A percentile compares a stretch with the other conserved stretches of the same genome.
Conservation (phyloP, 2,113 vertebrate genomes). For the Xyrauchen texanus region DNA sequence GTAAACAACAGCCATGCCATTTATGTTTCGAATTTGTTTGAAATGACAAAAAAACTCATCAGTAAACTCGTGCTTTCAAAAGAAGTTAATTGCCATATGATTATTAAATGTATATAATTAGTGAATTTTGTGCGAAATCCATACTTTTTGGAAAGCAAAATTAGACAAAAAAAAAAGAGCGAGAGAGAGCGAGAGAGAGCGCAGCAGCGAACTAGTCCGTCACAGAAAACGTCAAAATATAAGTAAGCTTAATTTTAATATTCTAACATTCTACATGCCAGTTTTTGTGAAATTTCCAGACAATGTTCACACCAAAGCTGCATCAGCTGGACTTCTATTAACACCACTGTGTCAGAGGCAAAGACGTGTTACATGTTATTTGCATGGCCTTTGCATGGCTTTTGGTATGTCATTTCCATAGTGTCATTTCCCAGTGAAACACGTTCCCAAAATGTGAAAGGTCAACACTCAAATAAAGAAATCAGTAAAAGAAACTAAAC, state of each 20-base stretch:
- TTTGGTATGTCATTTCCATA: too few relatives aligned
- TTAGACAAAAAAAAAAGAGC: too few relatives aligned
- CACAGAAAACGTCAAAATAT: too few relatives aligned
- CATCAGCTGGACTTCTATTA: slow-evolving; percentile 75
- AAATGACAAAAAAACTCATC: neutral
- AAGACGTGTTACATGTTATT: slow-evolving; percentile 72
- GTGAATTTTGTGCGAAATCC: too few relatives aligned
- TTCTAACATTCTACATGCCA: too few relatives aligned
- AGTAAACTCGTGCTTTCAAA: neutral
- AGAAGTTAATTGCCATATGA: neutral
- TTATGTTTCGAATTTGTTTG: slow-evolving; percentile 19
- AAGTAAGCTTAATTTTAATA: too few relatives aligned
- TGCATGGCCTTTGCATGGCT: slow-evolving; percentile 73
- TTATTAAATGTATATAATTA: too few relatives aligned
- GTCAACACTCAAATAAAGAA: neutral
- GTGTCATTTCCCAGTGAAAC: slow-evolving; percentile 10
- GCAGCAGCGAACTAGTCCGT: too few relatives aligned
- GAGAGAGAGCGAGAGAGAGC: too few relatives aligned
- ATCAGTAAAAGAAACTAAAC: neutral
- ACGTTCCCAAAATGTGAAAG: neutral
- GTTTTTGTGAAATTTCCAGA: slow-evolving; percentile 54
- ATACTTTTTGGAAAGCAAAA: too few relatives aligned
- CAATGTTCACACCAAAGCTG: slow-evolving; percentile 67
- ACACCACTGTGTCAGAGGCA: slow-evolving; percentile 69
- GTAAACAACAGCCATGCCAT: neutral